Evolutionary conservation across 2,888 invertebrate species (phyloP).

Genomic region (Allacma fusca): DNA sequence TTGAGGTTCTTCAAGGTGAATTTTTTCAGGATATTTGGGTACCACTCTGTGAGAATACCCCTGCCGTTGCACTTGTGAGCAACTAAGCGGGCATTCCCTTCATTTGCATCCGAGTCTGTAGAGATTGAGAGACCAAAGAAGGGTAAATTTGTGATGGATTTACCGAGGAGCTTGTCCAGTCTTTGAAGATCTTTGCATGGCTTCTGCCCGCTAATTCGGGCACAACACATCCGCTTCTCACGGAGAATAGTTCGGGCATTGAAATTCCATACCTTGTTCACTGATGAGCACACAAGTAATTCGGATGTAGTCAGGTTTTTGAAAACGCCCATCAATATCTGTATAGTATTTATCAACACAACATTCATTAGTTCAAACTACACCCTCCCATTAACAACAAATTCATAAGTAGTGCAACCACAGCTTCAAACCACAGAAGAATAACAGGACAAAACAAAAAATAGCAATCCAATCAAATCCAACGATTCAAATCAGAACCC

Average conservation of each 20-base stretch:
- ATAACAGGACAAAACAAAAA: no score
- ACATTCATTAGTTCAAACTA: no score
- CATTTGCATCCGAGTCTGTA: neutral
- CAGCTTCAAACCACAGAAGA: no score
- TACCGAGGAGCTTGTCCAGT: slow-evolving; percentile 1
- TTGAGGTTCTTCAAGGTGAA: slow-evolving; percentile 14
- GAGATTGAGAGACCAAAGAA: neutral
- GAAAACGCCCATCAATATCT: slow-evolving; percentile 10
- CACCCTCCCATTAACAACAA: no score
- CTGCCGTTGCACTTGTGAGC: neutral
- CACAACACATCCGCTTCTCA: slow-evolving; percentile 16
- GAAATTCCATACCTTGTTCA: slow-evolving; percentile 14
- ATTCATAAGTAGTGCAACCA: no score
- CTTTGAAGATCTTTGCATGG: neutral
- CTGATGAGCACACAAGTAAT: neutral
- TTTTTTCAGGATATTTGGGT: slow-evolving; percentile 13
- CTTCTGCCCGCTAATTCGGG: neutral
- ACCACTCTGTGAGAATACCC: neutral
- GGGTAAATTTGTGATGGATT: neutral
- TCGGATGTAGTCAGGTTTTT: neutral
- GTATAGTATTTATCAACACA: no score
- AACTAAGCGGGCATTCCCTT: neutral
- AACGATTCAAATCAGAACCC: no score
- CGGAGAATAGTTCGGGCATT: slow-evolving; percentile 2
- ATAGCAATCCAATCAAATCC: no score